These are phyloP conservation scores for Quadroppia sp. DNA, from an alignment of 2,888 invertebrate species.

Conservation along the genomic window DNA sequence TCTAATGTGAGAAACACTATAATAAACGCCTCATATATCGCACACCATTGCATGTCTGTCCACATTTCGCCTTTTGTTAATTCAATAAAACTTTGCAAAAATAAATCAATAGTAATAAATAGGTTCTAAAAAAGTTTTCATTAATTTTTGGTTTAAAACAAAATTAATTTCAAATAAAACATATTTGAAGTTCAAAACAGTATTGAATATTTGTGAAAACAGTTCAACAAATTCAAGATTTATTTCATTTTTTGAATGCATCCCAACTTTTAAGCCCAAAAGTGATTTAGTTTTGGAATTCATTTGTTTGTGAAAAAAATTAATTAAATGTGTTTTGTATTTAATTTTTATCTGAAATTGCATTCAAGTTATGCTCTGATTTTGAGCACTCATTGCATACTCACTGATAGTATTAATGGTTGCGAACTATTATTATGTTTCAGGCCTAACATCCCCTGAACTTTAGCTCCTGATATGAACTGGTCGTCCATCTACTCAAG, in stretches of 20 bases:
- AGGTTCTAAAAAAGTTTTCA: too few relatives aligned
- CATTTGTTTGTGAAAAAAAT: background rate
- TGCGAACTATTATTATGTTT: background rate
- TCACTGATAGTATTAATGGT: background rate
- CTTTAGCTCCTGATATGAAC: background rate
- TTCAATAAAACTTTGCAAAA: too few relatives aligned
- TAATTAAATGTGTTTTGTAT: background rate
- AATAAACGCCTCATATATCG: conserved; percentile 10
- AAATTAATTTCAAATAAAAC: too few relatives aligned
- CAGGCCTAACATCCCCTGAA: background rate
- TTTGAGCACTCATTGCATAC: background rate
- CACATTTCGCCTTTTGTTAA: background rate
- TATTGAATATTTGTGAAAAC: too few relatives aligned
- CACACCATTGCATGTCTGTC: background rate
- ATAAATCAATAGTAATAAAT: too few relatives aligned
- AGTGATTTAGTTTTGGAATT: too few relatives aligned
- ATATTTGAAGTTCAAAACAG: too few relatives aligned
- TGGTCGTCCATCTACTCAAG: conserved; percentile 24
- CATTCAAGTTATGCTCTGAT: background rate
- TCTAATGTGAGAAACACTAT: conserved; percentile 3
- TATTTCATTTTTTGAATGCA: too few relatives aligned
- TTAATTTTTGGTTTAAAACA: too few relatives aligned
- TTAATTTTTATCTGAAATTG: background rate
- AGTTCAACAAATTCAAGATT: too few relatives aligned
- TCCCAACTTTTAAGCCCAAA: too few relatives aligned